Evolutionary conservation across 2,797 vertebrate species (phyloP).

Genomic region (Sebastes matsubarae): DNA sequence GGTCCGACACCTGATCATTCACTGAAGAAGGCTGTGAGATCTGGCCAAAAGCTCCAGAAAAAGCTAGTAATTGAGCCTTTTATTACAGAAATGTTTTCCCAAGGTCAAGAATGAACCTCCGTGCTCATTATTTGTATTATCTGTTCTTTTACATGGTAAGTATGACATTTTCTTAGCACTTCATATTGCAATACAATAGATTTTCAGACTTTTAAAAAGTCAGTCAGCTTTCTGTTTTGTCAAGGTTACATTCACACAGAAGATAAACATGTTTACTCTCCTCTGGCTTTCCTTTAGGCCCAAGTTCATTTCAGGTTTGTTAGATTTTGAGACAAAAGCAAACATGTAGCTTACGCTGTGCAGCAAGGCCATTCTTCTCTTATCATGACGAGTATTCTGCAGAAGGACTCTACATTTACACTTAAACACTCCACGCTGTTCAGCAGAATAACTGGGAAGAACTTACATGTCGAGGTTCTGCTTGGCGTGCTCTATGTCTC

Average conservation of each 20-base stretch:
- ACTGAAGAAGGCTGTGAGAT: not conserved
- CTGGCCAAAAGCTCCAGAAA: not conserved
- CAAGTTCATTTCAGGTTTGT: not conserved
- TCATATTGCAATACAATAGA: not conserved
- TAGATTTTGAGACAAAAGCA: slow-evolving; percentile 22
- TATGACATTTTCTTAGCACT: not conserved
- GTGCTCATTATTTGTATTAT: not conserved
- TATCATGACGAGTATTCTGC: not conserved
- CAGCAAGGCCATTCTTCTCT: not conserved
- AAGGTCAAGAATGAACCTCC: not conserved
- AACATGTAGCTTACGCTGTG: slow-evolving; percentile 6
- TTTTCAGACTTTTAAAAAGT: not conserved
- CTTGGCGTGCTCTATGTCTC: slow-evolving; percentile 88
- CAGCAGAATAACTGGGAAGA: not conserved
- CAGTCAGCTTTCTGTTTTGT: not conserved
- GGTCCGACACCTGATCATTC: too few relatives aligned
- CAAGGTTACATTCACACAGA: slow-evolving; percentile 44
- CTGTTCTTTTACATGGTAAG: not conserved
- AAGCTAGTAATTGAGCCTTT: too few relatives aligned
- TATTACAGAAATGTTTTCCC: not conserved
- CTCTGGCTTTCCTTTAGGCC: not conserved
- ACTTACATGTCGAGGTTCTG: slow-evolving; percentile 89
- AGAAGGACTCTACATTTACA: not conserved
- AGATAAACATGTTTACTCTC: slow-evolving; percentile 47
- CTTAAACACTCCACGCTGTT: not conserved